These are phyloP conservation scores for Theristus sp. DNA, from an alignment of 2,888 invertebrate genomes.

Conservation along the genomic window DNA sequence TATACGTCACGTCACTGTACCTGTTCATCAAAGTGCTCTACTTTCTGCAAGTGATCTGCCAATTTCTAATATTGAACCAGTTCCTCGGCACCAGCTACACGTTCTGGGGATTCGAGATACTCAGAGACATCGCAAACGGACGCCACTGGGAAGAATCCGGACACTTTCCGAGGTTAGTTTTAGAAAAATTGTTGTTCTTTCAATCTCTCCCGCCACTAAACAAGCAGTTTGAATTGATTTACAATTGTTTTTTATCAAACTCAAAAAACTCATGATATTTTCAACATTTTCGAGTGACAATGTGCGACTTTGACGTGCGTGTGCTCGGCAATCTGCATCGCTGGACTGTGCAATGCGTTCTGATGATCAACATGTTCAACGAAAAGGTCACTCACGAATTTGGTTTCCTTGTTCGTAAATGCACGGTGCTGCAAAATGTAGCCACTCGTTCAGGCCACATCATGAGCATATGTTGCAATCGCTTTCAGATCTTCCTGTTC, in stretches of 20 bases:
- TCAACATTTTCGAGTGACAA: slow-evolving; percentile 23
- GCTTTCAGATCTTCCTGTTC: slow-evolving; percentile 27
- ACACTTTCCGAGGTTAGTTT: slow-evolving; percentile 21
- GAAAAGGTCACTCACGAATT: slow-evolving; percentile 15
- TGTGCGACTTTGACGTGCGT: slow-evolving; percentile 32
- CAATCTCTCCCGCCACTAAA: too few relatives aligned
- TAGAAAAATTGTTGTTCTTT: too few relatives aligned
- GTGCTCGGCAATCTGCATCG: slow-evolving; percentile 35
- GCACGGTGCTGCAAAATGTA: too few relatives aligned
- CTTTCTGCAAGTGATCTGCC: slow-evolving; percentile 23
- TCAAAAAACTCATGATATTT: too few relatives aligned
- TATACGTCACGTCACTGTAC: slow-evolving; percentile 25
- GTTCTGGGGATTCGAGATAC: slow-evolving; percentile 28
- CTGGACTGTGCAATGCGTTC: slow-evolving; percentile 28
- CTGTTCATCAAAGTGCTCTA: slow-evolving; percentile 24
- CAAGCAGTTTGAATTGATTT: too few relatives aligned
- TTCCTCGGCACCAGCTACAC: slow-evolving; percentile 28
- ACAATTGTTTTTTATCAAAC: too few relatives aligned
- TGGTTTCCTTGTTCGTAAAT: neutral
- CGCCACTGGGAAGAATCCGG: slow-evolving; percentile 27
- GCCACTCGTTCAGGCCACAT: neutral
- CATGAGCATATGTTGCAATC: neutral
- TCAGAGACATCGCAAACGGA: slow-evolving; percentile 24
- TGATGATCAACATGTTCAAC: slow-evolving; percentile 27
- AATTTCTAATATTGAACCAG: slow-evolving; percentile 28